phyloP scores from a whole-genome alignment of 1,140 invertebrate genomes.

The Euschistus heros region DNA sequence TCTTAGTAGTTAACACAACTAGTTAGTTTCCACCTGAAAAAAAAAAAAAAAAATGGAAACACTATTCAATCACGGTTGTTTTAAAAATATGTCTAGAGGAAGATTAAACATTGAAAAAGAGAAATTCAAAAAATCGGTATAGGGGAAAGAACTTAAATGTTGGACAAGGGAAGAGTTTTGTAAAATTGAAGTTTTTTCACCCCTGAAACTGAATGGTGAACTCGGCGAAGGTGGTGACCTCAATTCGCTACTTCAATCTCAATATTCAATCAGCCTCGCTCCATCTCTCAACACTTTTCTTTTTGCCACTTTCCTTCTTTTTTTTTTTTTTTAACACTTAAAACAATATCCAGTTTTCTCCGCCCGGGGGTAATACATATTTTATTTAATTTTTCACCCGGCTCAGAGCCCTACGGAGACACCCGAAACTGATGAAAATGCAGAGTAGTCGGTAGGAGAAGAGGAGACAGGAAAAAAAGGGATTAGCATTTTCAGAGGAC shows the following conservation, averaged over 20 bases:
- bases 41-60: no score
- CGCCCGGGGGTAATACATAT: conserved; percentile 19
- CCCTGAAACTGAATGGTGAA: conserved; percentile 1
- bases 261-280: conserved; percentile 1
- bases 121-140: not conserved
- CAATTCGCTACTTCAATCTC: not conserved
- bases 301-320: not conserved
- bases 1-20: no score
- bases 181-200: conserved; percentile 8
- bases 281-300: conserved; percentile 5
- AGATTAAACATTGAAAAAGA: no score
- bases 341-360: conserved; percentile 5
- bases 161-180: not conserved
- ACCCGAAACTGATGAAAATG: conserved; percentile 16
- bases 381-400: conserved; percentile 20
- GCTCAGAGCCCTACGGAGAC: not conserved
- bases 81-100: no score
- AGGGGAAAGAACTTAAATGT: not conserved
- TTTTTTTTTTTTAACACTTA: not conserved
- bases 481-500: conserved; percentile 19
- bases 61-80: no score
- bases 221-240: conserved; percentile 5
- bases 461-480: conserved; percentile 6
- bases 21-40: no score
- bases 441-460: conserved; percentile 1